Conservation (phyloP, 2,888 invertebrate species). For the Zonitis immaculata region DNA sequence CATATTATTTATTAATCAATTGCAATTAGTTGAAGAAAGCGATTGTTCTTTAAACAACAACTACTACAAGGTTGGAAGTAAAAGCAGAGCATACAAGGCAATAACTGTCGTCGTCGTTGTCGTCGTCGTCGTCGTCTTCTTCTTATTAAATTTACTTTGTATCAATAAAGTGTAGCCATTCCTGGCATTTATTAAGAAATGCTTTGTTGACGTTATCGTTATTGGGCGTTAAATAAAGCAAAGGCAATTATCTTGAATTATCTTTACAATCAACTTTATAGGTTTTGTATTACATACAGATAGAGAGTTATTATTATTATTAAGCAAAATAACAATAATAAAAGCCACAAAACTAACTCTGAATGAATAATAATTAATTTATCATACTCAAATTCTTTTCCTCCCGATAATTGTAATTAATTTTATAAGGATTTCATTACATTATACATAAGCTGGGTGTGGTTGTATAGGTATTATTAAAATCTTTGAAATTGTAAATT, state of each 20-base stretch:
- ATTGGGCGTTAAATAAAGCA: conserved; percentile 30
- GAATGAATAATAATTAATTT: no score
- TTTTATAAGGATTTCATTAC: no score
- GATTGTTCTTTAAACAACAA: not conserved
- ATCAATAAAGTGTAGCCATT: conserved; percentile 35
- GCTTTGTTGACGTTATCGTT: conserved; percentile 29
- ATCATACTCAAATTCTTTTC: no score
- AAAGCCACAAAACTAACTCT: no score
- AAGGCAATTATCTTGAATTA: not conserved
- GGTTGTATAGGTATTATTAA: no score
- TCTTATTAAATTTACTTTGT: conserved; percentile 38
- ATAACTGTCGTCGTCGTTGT: conserved; percentile 33
- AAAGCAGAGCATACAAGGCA: conserved; percentile 23
- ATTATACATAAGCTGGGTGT: no score
- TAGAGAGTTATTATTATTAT: no score
- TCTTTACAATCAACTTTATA: not conserved
- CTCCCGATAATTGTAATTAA: no score
- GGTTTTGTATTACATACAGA: no score
- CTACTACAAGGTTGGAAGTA: not conserved
- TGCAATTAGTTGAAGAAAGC: not conserved
- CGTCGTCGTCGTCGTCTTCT: conserved; percentile 10
- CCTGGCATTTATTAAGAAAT: conserved; percentile 30
- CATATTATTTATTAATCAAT: no score
- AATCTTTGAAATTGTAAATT: not conserved
- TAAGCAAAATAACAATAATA: no score